Conservation (phyloP, 2,797 vertebrate genomes). For the Psittacula echo region DNA sequence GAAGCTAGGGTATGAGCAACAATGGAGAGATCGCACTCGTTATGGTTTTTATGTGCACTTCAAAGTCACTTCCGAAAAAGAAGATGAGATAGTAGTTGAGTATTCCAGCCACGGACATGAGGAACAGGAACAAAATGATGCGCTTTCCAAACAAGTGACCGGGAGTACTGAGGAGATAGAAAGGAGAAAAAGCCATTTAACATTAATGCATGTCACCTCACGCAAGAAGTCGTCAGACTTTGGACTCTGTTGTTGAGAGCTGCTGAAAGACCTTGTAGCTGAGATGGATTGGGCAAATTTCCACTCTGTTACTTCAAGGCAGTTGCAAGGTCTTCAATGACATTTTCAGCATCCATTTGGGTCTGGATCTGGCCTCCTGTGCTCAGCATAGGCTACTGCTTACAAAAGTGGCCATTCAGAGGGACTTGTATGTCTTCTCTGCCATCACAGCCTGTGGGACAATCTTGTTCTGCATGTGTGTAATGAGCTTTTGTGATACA, state of each 20-base stretch:
- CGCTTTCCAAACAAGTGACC: conserved; percentile 95
- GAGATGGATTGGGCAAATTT: not conserved
- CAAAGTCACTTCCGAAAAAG: conserved; percentile 84
- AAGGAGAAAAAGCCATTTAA: not conserved
- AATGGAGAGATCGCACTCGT: conserved; percentile 86
- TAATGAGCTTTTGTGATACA: not conserved
- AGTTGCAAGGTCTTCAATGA: not conserved
- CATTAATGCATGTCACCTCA: not conserved
- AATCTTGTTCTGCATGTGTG: not conserved
- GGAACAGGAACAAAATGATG: conserved; percentile 87
- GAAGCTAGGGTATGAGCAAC: conserved; percentile 87
- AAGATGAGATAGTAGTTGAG: conserved; percentile 85
- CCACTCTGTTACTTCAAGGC: not conserved
- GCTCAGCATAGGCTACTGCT: not conserved
- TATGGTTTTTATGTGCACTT: conserved; percentile 86
- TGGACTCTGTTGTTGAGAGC: not conserved
- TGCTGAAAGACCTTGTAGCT: not conserved
- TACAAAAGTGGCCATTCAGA: not conserved
- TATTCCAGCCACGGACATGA: conserved; percentile 92
- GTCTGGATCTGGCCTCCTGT: not conserved
- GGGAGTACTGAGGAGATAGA: conserved; percentile 84
- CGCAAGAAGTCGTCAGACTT: not conserved
- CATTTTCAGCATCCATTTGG: not conserved
- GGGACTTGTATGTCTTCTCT: not conserved
- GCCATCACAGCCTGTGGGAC: not conserved